Conservation (phyloP, 2,113 vertebrate species). For the Triplophysa dalaica region DNA sequence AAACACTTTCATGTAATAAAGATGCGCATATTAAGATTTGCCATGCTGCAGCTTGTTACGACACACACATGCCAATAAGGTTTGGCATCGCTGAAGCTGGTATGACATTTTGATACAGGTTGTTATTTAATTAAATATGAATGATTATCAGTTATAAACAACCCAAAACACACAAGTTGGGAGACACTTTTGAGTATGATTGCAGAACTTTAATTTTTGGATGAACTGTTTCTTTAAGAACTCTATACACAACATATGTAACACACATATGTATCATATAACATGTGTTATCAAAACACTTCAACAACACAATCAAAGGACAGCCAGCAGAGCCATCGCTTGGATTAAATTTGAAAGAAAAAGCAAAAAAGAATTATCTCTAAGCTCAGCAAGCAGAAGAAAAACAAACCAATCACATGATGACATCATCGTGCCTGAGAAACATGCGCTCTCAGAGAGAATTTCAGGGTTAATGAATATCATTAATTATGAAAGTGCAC, state of each 20-base stretch:
- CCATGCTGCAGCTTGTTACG: too few relatives aligned
- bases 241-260: background rate
- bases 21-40: background rate
- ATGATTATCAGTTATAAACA: too few relatives aligned
- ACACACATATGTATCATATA: background rate
- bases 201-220: background rate
- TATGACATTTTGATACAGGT: too few relatives aligned
- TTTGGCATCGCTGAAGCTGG: too few relatives aligned
- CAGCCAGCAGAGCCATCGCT: slow-evolving; percentile 40
- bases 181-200: background rate
- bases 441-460: slow-evolving; percentile 51
- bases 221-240: background rate
- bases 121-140: too few relatives aligned
- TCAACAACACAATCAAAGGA: slow-evolving; percentile 13
- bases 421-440: slow-evolving; percentile 63
- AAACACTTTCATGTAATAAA: slow-evolving; percentile 5
- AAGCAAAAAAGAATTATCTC: slow-evolving; percentile 37
- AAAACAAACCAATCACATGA: slow-evolving; percentile 66
- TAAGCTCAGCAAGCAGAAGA: slow-evolving; percentile 66
- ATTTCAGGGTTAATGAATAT: slow-evolving; percentile 88
- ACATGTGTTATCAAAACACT: background rate
- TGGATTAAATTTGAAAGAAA: slow-evolving; percentile 25
- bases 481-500: slow-evolving; percentile 96
- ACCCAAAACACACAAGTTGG: too few relatives aligned
- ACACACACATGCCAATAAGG: too few relatives aligned